A percentile compares a stretch with the other conserved stretches of the same genome.
Conservation (phyloP, 2,888 invertebrate genomes). For the Cataglyphis cursor region DNA sequence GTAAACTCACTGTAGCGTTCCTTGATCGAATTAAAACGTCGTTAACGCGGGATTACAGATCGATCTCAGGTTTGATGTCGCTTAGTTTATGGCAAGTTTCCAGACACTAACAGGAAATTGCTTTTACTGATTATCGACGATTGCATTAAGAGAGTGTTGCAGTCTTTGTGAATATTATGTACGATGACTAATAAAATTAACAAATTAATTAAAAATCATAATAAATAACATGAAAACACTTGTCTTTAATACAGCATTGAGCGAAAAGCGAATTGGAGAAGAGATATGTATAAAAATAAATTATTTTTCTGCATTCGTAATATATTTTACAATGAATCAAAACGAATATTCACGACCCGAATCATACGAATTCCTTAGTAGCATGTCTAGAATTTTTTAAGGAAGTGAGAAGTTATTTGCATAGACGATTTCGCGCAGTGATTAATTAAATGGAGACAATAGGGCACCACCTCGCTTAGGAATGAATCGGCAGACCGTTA, state of each 20-base stretch:
- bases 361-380: background rate
- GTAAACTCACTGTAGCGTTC: conserved; percentile 43
- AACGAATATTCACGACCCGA: conserved; percentile 28
- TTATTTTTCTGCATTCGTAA: background rate
- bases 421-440: conserved; percentile 44
- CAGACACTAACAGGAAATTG: conserved; percentile 45
- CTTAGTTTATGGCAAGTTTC: conserved; percentile 52
- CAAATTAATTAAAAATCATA: background rate
- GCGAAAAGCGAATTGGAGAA: background rate
- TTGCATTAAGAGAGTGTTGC: conserved; percentile 18
- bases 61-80: conserved; percentile 57
- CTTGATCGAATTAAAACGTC: conserved; percentile 53
- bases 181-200: background rate
- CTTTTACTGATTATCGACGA: conserved; percentile 39
- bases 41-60: conserved; percentile 60
- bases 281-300: background rate
- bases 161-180: conserved; percentile 23
- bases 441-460: conserved; percentile 67
- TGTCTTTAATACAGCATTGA: background rate
- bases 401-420: conserved; percentile 20
- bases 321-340: conserved; percentile 4
- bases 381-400: conserved; percentile 38
- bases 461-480: conserved; percentile 23
- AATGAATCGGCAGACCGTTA: conserved; percentile 60
- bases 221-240: background rate